Evolutionary conservation across 2,888 invertebrate genomes (phyloP), one percentile per base, ranked within the genome.

Genomic region (Megamerina dolium): DNA sequence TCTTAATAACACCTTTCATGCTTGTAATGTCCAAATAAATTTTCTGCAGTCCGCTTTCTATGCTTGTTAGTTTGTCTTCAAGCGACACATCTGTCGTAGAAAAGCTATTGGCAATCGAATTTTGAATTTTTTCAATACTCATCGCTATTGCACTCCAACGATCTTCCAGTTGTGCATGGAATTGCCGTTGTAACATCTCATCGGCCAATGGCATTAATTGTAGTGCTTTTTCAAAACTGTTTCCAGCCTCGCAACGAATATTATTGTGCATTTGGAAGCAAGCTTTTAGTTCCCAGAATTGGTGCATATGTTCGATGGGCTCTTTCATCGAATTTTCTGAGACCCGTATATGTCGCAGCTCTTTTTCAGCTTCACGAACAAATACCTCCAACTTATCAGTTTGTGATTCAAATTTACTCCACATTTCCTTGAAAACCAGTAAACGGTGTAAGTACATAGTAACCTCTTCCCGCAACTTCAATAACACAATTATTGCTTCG

Each of bases 251-350:
- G 46, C 81, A 81, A 40, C 83, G 80, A 37, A 88, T 77, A 52
- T 82, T 82, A 54, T 86, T 87, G 64, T 89, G 80, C 18, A 89
- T 80, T 74, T 89, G 89, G 58, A 87, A 86, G 57, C 89, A 87
- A 1, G 89, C 90, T 67, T 88, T 89, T 34, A 90, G 69, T 71
- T 90, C 90, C 89, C 90, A 90, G 73, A 89, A 90, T 56, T 86
- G 81, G 54, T 87, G 78, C 69, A 88, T 81, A 57, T 86, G 85
- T 40, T 82, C 82, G 9, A 80, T 79, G 1, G 80, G 77, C 39
- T 79, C 78, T 13, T 79, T 67, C 18, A 74, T 76, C 23, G 79
- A 77, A 48, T 81, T 81, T 10, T 79, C 74, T 1, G 82, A 80
- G 44, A 78, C 73, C 43, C 78, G 74, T 27, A 89, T 79, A 19